Evolutionary conservation across 2,113 vertebrate genomes (phyloP), one percentile per base, ranked within the genome.

Genomic region (Oreochromis tanganicae): DNA sequence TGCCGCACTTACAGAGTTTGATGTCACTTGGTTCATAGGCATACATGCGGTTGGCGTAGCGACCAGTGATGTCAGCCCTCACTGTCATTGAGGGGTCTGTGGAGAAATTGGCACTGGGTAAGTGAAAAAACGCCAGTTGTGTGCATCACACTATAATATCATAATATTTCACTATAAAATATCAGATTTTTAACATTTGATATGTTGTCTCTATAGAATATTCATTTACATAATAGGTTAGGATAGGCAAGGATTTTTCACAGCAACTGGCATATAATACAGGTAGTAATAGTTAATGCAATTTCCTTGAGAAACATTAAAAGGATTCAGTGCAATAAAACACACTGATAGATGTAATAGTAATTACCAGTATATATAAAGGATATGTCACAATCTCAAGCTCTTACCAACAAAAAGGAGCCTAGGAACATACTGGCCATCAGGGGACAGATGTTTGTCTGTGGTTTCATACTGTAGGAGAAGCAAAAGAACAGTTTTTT

Each of bases 71-170:
- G 87, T 99, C 98, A 1, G 98, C 98, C 93, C 99, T 98, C 34
- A 99, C 98, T 0, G 98, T 99, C 97, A 99, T 97, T 17, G 98
- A 93, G 43, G 99, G 99, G 92, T 99, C 99, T 99, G 94, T n/a
- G 66, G 84, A 68, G 24, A 90, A 48, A 38, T 17, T 4, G 29
- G 6, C 0, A 9, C 0, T 3, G 61, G 5, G 66, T 73, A 46
- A 73, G 66, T 73, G 17, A n/a, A 46, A 48, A 73, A 71, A 24
- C 12, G 0, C 3, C n/a, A 71, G 7, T 13, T 71, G 8, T 17
- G 41, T 75, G 41, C 68, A 48, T 73, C 38, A 6, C 14, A 27
- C 38, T 66, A 66, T 66, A 1, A 66, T 66, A 36, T 66, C 32
- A 66, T 7, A 36, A 66, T 12, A 66, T 7, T 66, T 36, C 3